These are phyloP conservation scores for Arge pagana DNA, from an alignment of 2,888 invertebrate species.

Conservation along the genomic window DNA sequence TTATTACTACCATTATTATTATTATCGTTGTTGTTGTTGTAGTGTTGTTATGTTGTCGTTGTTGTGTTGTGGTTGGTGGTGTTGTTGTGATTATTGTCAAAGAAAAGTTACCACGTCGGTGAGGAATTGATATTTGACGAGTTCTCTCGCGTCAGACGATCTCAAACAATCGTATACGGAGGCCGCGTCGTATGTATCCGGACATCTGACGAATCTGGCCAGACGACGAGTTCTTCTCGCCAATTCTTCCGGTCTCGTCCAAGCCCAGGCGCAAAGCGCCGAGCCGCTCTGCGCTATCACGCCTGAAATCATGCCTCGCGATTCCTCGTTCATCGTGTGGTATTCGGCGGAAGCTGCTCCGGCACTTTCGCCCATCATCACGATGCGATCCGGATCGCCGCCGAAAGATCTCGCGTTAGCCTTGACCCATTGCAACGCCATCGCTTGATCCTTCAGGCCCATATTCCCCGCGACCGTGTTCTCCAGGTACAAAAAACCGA, in stretches of 20 bases:
- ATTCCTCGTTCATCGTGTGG: constrained; percentile 12
- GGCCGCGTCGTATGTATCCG: background rate
- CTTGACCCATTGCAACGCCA: constrained; percentile 16
- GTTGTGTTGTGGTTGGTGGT: too few relatives aligned
- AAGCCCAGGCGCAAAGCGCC: constrained; percentile 16
- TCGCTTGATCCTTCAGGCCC: constrained; percentile 23
- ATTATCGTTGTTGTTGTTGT: too few relatives aligned
- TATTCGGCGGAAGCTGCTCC: constrained; percentile 20
- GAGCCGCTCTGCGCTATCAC: constrained; percentile 23
- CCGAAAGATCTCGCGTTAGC: constrained; percentile 18
- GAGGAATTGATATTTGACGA: constrained; percentile 11
- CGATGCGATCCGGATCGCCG: constrained; percentile 18
- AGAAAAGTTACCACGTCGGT: constrained; percentile 1
- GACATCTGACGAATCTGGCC: constrained; percentile 7
- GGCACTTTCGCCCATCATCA: constrained; percentile 23
- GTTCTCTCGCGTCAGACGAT: background rate
- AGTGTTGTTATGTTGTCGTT: too few relatives aligned
- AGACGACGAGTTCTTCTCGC: constrained; percentile 8
- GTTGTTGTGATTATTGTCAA: too few relatives aligned
- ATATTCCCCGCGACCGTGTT: constrained; percentile 17
- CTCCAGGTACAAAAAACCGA: constrained; percentile 18
- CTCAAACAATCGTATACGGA: constrained; percentile 12
- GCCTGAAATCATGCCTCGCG: constrained; percentile 13
- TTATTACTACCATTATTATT: too few relatives aligned
- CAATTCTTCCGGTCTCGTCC: constrained; percentile 13